phyloP scores from a whole-genome alignment of 2,888 invertebrate genomes.

The Lepidocyrtinus sp. region DNA sequence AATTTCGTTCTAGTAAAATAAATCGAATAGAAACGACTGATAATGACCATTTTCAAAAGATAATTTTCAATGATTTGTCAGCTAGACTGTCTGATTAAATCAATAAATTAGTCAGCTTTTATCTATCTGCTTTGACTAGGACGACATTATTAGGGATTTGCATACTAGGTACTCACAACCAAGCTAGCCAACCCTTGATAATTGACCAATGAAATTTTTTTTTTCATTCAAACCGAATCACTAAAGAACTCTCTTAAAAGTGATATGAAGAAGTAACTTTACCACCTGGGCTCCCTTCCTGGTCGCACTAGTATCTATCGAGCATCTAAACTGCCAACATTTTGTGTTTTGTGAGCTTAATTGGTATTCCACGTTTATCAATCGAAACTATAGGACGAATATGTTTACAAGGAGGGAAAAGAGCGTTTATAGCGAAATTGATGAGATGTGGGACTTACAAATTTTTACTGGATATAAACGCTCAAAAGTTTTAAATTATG shows the following conservation, averaged over 20 bases:
- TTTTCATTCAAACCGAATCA: constrained; percentile 3
- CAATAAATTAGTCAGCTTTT: constrained; percentile 15
- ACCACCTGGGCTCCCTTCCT: constrained; percentile 1
- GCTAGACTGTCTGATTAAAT: neutral
- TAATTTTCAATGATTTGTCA: constrained; percentile 9
- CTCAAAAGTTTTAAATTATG: constrained; percentile 7
- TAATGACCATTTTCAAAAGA: neutral
- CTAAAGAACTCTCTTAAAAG: neutral
- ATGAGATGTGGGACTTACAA: neutral
- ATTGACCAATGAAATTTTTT: constrained; percentile 10
- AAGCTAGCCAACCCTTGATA: neutral
- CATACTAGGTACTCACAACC: neutral
- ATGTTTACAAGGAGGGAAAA: constrained; percentile 19
- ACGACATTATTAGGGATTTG: constrained; percentile 10
- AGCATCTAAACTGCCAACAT: neutral
- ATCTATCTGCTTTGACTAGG: neutral
- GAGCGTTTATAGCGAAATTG: neutral
- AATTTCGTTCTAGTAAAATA: neutral
- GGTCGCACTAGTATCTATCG: neutral
- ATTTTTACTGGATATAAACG: constrained; percentile 13
- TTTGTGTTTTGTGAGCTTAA: constrained; percentile 35
- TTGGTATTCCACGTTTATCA: constrained; percentile 59
- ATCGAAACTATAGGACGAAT: constrained; percentile 44
- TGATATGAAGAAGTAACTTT: neutral
- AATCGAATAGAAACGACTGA: neutral